These are phyloP conservation scores for Megalops atlanticus DNA, from an alignment of 2,113 vertebrate species.

Conservation along the genomic window DNA sequence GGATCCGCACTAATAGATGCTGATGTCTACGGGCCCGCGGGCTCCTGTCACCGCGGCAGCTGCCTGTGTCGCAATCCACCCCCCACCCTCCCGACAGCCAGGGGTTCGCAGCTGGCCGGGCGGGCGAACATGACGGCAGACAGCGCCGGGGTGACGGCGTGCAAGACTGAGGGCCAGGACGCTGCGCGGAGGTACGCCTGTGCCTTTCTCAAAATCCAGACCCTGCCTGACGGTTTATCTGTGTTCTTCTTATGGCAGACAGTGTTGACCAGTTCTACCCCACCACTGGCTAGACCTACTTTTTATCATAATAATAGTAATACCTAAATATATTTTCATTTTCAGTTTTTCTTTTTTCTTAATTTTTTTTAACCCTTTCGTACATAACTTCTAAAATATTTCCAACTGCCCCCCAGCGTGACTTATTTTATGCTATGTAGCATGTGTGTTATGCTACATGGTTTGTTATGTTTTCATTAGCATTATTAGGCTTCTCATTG, in stretches of 20 bases:
- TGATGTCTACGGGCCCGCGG: conserved; percentile 58
- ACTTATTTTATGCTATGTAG: too few relatives aligned
- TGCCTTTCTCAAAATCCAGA: background rate
- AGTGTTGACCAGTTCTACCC: too few relatives aligned
- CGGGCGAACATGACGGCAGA: conserved; percentile 93
- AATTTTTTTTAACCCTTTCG: too few relatives aligned
- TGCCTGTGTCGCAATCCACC: conserved; percentile 84
- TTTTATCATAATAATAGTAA: too few relatives aligned
- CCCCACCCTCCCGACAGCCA: conserved; percentile 75
- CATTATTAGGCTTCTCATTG: too few relatives aligned
- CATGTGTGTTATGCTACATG: too few relatives aligned
- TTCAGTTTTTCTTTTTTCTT: too few relatives aligned
- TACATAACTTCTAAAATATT: too few relatives aligned
- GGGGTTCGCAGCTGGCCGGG: conserved; percentile 81
- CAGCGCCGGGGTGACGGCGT: conserved; percentile 96
- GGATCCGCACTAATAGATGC: background rate
- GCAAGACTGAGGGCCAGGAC: conserved; percentile 90
- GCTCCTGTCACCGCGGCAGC: conserved; percentile 88
- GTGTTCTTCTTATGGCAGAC: background rate
- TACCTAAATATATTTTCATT: too few relatives aligned
- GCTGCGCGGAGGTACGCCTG: conserved; percentile 87
- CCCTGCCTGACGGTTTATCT: background rate
- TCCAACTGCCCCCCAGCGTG: too few relatives aligned
- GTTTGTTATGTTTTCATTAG: too few relatives aligned
- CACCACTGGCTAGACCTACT: too few relatives aligned